phyloP scores from a whole-genome alignment of 2,113 vertebrate species.

The Scalopus aquaticus region DNA sequence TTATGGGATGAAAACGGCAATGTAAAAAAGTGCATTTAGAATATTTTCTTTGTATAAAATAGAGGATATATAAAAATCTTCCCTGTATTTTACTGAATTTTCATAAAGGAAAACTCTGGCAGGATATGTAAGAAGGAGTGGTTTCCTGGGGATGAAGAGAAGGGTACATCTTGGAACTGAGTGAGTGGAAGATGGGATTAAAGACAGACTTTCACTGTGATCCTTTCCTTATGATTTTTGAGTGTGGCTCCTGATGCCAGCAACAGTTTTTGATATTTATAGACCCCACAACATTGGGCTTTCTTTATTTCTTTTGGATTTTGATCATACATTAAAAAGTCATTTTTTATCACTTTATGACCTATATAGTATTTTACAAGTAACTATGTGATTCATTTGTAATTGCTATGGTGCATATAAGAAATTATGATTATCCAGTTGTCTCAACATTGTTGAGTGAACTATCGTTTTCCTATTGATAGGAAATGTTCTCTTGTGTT shows the following conservation, averaged over 20 bases:
- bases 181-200: background rate
- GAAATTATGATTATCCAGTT: background rate
- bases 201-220: background rate
- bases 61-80: background rate
- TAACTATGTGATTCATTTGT: background rate
- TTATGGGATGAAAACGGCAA: background rate
- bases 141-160: background rate
- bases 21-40: background rate
- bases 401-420: background rate
- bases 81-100: background rate
- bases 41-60: background rate
- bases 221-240: background rate
- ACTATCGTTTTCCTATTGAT: background rate
- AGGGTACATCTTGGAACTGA: background rate
- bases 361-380: background rate
- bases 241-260: background rate
- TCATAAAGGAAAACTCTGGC: background rate
- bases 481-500: background rate
- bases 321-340: background rate
- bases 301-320: background rate
- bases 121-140: background rate
- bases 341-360: conserved; percentile 2
- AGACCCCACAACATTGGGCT: background rate
- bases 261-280: background rate
- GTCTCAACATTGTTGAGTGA: background rate